Evolutionary conservation across 30 jellyfish, hydroid and myxozoan species (phyloP).

Genomic region (Chironex yamaguchii): DNA sequence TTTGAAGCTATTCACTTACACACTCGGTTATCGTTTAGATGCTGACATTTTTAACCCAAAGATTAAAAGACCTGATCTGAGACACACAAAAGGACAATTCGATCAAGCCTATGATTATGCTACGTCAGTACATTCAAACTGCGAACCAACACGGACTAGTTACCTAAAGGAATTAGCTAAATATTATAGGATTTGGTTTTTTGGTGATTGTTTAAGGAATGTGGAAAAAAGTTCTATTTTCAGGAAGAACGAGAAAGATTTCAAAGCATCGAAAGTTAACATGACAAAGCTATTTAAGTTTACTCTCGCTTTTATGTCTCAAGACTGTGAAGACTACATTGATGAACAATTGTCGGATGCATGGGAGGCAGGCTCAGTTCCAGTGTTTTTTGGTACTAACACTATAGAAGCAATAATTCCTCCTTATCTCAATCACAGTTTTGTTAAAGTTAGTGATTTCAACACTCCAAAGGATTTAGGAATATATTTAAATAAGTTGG

Average conservation of each 20-base stretch:
- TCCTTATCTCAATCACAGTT: constrained; percentile 39
- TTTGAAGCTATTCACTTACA: constrained; percentile 36
- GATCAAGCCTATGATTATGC: constrained; percentile 63
- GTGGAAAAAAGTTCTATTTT: constrained; percentile 68
- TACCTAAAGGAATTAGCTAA: constrained; percentile 76
- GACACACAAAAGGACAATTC: neutral
- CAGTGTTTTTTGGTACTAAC: constrained; percentile 86
- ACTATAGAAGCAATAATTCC: constrained; percentile 52
- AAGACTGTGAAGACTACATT: constrained; percentile 74
- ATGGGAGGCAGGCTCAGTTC: constrained; percentile 78
- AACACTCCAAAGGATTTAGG: constrained; percentile 74
- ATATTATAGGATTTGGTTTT: constrained; percentile 57
- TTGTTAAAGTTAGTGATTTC: constrained; percentile 65
- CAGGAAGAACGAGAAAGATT: constrained; percentile 30
- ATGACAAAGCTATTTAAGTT: constrained; percentile 57
- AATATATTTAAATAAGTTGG: constrained; percentile 43
- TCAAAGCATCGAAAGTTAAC: constrained; percentile 25
- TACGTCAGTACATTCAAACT: constrained; percentile 68
- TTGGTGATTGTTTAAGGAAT: constrained; percentile 76
- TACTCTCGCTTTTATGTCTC: constrained; percentile 72
- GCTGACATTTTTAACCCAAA: constrained; percentile 71
- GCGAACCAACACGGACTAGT: constrained; percentile 51
- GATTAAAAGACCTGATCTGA: constrained; percentile 20
- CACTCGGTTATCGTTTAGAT: constrained; percentile 76
- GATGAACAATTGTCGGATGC: constrained; percentile 83